A percentile compares a stretch with the other conserved stretches of the same genome.
phyloP scores from a whole-genome alignment of 2,888 invertebrate species.

The Iphiclides podalirius region DNA sequence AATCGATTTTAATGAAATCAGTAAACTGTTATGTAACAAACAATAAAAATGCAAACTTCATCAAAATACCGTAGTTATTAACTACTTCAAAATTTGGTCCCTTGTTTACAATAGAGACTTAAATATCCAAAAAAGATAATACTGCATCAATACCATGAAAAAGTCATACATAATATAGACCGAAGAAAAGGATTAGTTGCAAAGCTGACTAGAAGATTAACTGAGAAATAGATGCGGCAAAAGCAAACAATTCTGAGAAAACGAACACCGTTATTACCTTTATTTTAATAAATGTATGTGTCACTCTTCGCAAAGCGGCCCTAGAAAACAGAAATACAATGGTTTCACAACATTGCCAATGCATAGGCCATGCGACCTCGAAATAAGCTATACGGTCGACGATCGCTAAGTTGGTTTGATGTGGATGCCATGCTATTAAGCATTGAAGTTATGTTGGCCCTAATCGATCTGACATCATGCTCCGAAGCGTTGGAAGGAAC shows the following conservation, averaged over 20 bases:
- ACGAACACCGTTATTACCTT: constrained; percentile 66
- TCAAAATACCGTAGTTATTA: no score
- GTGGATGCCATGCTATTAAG: constrained; percentile 8
- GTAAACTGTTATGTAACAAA: no score
- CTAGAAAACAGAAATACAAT: constrained; percentile 83
- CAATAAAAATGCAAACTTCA: no score
- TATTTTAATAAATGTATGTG: constrained; percentile 91
- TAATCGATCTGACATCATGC: constrained; percentile 4
- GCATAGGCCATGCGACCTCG: constrained; percentile 49
- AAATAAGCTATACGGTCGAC: constrained; percentile 10
- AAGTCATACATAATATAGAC: no score
- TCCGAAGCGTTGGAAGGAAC: neutral
- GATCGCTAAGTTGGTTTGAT: neutral
- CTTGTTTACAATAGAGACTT: no score
- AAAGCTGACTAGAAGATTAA: no score
- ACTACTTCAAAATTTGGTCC: no score
- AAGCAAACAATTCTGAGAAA: constrained; percentile 23
- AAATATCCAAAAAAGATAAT: no score
- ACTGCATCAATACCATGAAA: no score
- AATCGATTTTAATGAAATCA: no score
- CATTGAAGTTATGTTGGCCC: neutral
- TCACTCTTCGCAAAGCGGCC: constrained; percentile 89
- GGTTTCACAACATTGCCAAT: constrained; percentile 65
- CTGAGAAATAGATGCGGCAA: neutral
- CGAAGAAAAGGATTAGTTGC: no score